Conservation (phyloP, 2,797 vertebrate species). For the Ateles fusciceps region DNA sequence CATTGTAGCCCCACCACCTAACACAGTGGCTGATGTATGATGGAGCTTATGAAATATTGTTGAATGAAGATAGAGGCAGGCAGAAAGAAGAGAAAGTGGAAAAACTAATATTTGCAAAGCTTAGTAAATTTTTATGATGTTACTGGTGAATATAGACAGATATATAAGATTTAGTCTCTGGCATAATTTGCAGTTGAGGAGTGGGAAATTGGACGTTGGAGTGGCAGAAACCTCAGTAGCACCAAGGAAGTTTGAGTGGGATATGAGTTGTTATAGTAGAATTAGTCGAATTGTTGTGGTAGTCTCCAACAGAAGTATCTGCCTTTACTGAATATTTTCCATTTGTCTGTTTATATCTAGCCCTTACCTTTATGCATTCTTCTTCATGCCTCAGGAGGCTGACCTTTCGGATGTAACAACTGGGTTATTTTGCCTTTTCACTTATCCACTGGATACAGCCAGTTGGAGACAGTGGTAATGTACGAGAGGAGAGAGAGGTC, state of each 20-base stretch:
- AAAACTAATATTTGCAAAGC: not conserved
- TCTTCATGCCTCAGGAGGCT: not conserved
- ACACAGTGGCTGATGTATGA: not conserved
- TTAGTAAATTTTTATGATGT: conserved; percentile 5
- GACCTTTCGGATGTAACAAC: not conserved
- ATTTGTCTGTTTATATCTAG: not conserved
- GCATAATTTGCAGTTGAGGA: not conserved
- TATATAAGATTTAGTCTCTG: not conserved
- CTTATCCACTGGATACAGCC: not conserved
- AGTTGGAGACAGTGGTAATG: not conserved
- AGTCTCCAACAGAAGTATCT: not conserved
- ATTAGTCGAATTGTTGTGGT: not conserved
- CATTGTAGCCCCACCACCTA: not conserved
- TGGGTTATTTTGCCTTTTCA: conserved; percentile 12
- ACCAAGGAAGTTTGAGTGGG: not conserved
- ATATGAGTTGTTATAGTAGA: not conserved
- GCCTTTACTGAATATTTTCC: not conserved
- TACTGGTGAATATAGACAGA: not conserved
- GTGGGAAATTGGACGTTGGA: not conserved
- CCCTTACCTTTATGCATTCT: not conserved
- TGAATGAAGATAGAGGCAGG: not conserved
- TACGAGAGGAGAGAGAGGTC: not conserved
- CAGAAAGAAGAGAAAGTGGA: not conserved
- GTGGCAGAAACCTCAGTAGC: not conserved
- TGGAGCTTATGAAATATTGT: conserved; percentile 21